phyloP scores from a whole-genome alignment of 2,113 vertebrate genomes.

The Forbesichthys agassizii region DNA sequence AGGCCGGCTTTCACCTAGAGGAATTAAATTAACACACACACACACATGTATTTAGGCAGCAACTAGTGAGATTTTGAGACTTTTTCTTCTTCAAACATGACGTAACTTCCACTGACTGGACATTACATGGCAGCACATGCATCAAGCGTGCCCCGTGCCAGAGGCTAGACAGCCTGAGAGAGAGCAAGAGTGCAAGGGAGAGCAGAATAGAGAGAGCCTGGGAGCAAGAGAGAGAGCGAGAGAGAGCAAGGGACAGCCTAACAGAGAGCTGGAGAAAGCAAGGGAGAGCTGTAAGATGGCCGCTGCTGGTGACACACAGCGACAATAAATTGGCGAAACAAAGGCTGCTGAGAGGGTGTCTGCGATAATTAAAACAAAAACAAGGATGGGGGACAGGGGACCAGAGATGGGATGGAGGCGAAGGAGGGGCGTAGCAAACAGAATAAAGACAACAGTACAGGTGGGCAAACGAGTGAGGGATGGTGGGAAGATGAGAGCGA shows the following conservation, averaged over 20 bases:
- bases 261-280: not conserved
- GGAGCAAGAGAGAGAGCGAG: conserved; percentile 6
- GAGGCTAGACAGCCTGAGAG: conserved; percentile 41
- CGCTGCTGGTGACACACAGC: conserved; percentile 67
- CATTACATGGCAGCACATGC: conserved; percentile 41
- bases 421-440: conserved; percentile 50
- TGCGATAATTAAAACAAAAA: conserved; percentile 79
- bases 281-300: conserved; percentile 74
- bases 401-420: conserved; percentile 59
- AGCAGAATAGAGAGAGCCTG: too few species aligned
- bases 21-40: conserved; percentile 58
- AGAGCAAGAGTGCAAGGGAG: not conserved
- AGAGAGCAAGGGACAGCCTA: conserved; percentile 18
- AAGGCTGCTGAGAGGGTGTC: conserved; percentile 72
- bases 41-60: not conserved
- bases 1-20: conserved; percentile 95
- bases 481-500: conserved; percentile 41
- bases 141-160: conserved; percentile 44
- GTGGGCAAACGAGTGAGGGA: conserved; percentile 47
- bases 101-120: not conserved
- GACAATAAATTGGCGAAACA: conserved; percentile 65
- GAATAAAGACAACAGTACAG: conserved; percentile 67
- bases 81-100: too few species aligned
- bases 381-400: conserved; percentile 64
- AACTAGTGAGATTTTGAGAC: conserved; percentile 28